Base-by-base conservation (phyloP, 2,888 invertebrate species). In the Spisula solida region DNA sequence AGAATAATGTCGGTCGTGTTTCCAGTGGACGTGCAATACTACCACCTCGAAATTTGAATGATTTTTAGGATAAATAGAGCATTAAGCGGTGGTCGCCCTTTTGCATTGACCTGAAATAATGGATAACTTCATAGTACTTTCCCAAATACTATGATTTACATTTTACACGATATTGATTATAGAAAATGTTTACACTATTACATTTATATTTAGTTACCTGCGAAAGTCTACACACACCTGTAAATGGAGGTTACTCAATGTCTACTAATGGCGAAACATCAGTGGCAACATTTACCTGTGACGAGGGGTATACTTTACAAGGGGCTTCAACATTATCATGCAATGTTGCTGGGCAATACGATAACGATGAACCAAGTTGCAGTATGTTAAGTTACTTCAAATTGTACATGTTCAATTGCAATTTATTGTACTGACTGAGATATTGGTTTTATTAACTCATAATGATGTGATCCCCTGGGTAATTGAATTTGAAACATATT, bases 241-340 rank as follows among this genome's bases (percentile, higher is more conserved):
- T 86, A 48, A 82, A 89, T 48, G 91, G 91, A 51, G 83, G 55
- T 0, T 91, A 83, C 48, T 83, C 88, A 16, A 47, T 82, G 16
- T 41, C 80, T 4, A 90, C 90, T 5, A 84, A 91, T 70, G 89
- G 90, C 29, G n/a, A 70, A 20, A 78, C 80, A 56, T 84, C 92
- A 8, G 55, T 48, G 14, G 85, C 84, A 31, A 82, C 48, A 34
- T 89, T 88, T 78, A 91, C 90, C 47, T 92, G 92, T 86, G 79
- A 79, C 18, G 18, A 34, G 25, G 92, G 92, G 0, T 90, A 82
- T 56, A 85, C 90, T n/a, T 85, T 92, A 31, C 81, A 79, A 14
- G 92, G 92, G 18, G 34, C 55, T 18, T 55, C 55, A 47, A 48
- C 56, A 2, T 34, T 90, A 20, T 66, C 87, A 16, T 92, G 92